Evolutionary conservation across 1,140 invertebrate species (phyloP).

Genomic region (Drosophila burlai): DNA sequence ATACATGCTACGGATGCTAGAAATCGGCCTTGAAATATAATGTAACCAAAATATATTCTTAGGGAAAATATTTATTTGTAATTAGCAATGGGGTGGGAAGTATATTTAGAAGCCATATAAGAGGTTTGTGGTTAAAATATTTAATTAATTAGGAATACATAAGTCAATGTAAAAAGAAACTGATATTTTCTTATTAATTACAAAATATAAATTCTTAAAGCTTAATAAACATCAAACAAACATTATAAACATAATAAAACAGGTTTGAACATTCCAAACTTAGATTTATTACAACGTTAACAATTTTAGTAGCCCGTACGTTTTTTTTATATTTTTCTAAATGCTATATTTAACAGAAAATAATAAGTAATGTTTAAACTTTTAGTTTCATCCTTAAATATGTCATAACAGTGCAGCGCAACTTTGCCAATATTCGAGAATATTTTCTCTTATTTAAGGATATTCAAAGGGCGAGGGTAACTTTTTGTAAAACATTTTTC

Average conservation of each 20-base stretch:
- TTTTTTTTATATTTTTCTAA: not conserved
- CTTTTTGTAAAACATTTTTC: not conserved
- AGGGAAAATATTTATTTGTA: too few relatives aligned
- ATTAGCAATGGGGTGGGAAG: too few relatives aligned
- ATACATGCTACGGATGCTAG: too few relatives aligned
- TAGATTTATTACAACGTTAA: too few relatives aligned
- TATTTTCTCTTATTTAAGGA: not conserved
- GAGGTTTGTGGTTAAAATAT: too few relatives aligned
- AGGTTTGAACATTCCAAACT: too few relatives aligned
- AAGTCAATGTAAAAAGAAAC: not conserved
- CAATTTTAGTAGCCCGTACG: too few relatives aligned
- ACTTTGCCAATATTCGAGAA: not conserved
- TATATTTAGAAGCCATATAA: too few relatives aligned
- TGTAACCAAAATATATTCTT: not conserved
- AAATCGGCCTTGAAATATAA: slow-evolving; percentile 5
- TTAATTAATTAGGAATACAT: not conserved
- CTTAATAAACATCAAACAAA: too few relatives aligned
- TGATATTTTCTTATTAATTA: not conserved
- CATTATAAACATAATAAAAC: too few relatives aligned
- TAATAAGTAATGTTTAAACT: not conserved
- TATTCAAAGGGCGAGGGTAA: not conserved
- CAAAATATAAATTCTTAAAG: too few relatives aligned
- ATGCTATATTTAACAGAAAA: not conserved
- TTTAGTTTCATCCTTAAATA: not conserved
- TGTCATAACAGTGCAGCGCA: not conserved